Base-by-base conservation (phyloP, 92 coral and sea anemone genomes). In the Porites evermanni region DNA sequence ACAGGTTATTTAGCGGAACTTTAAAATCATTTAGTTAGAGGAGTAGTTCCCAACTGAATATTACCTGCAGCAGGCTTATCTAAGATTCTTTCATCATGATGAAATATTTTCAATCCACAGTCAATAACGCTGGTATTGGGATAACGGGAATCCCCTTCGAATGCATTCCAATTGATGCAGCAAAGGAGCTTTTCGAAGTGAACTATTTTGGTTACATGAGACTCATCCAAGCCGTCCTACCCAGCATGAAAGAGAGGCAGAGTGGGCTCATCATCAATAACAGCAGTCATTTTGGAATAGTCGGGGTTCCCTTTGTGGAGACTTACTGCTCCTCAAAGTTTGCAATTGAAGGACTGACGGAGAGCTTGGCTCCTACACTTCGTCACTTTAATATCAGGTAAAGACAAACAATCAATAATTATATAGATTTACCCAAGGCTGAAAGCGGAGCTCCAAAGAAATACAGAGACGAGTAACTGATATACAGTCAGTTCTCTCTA, bases 81-180 rank as follows among this genome's bases (percentile, higher is more conserved):
- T 89, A 94, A 87, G 95, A 93, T 54, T 91, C 89, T 89, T 95
- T 95, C 19, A 87, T 91, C 23, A 90, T 93, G 94, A 77, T 95
- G 90, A 95, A 92, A 70, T 88, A 90, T 23, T 56, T 56, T 56
- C 13, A 56, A 51, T 75, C 47, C 64, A 32, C 85, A 95, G 98
- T 95, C 44, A 95, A 93, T 76, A 95, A 95, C 77, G 98, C 98
- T 4, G 98, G 93, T 19, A 53, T 89, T 70, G 98, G 94, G 21
- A 70, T 84, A 9, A 52, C 77, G 6, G 91, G 88, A 20, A 83
- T 89, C 1, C 61, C 64, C 16, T 58, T 94, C 58, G 98, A 95
- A 59, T 83, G 90, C 67, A 86, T 75, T 11, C 63, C 72, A 14
- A 65, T 83, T 61, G 95, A 95, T 26, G 66, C 71, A 14, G 87